Evolutionary conservation across 1,140 invertebrate genomes (phyloP), one percentile per base, ranked within the genome.

Genomic region (Ptiloglossa arizonensis): DNA sequence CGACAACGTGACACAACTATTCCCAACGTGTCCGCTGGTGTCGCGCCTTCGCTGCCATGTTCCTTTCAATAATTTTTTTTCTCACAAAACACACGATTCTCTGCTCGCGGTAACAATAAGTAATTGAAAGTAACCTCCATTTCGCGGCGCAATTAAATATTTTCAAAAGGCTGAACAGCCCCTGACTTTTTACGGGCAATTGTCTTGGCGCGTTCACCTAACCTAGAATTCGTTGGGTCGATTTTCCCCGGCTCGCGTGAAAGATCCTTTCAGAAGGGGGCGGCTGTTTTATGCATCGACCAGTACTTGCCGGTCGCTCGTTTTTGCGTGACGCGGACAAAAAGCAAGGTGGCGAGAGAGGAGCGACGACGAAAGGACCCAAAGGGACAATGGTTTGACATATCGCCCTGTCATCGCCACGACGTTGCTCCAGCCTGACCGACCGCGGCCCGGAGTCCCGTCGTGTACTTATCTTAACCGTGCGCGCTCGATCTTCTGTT

Each of bases 361-460:
- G 67, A 59, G 46, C 57, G 67, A 68, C 32, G 68, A 32, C 63
- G 77, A 72, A 78, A 77, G 79, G 80, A 71, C 59, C 56, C 76
- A 78, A 41, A 72, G 63, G 82, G 85, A 89, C 88, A 89, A 89
- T 89, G 83, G 82, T 87, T 86, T 89, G 88, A 89, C 88, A 85
- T 89, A 89, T 89, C 87, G 81, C 78, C 85, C 87, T 89, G 88
- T 89, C 88, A 88, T 87, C 83, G 80, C 79, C 87, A 88, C 80
- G 73, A 56, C 67, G 73, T 76, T 46, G 76, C 82, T 71, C 73
- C 72, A 44, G 59, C 74, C 66, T 86, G 77, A 78, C 83, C 83
- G 57, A 67, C 50, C 82, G 29, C 72, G 35, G 52, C 54, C 41
- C 24, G 27, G 48, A 44, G 29, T 75, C 52, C 63, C 62, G 38